Evolutionary conservation across 2,888 invertebrate species (phyloP).

Genomic region (Diaphora mendica): DNA sequence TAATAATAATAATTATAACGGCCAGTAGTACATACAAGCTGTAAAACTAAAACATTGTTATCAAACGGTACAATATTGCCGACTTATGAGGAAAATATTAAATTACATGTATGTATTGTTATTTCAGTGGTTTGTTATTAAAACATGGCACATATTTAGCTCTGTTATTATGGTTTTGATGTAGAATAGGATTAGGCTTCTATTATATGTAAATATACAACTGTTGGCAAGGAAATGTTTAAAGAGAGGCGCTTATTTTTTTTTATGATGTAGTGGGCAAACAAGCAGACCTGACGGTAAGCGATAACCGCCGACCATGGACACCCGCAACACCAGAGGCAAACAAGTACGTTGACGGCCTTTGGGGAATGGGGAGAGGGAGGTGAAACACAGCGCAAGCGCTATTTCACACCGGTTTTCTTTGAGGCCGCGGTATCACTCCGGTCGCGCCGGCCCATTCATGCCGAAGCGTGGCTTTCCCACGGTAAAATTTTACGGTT

Average conservation of each 20-base stretch:
- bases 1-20: conserved; percentile 6
- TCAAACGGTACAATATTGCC: neutral
- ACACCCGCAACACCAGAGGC: no score
- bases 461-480: no score
- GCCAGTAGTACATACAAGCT: neutral
- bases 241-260: neutral
- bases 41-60: conserved; percentile 10
- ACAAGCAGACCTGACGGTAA: no score
- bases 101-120: conserved; percentile 11
- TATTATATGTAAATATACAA: neutral
- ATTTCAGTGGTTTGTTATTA: conserved; percentile 1
- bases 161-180: neutral
- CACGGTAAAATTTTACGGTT: no score
- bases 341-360: no score
- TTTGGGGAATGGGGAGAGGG: no score
- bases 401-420: no score
- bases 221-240: neutral
- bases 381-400: no score
- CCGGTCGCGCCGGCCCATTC: no score
- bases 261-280: no score
- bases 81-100: conserved; percentile 2
- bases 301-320: no score
- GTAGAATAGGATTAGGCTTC: neutral
- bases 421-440: no score
- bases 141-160: neutral